A percentile compares a stretch with the other conserved stretches of the same genome.
These are phyloP conservation scores for Eidolon dupreanum DNA, from an alignment of 2,797 vertebrate species.

Conservation along the genomic window DNA sequence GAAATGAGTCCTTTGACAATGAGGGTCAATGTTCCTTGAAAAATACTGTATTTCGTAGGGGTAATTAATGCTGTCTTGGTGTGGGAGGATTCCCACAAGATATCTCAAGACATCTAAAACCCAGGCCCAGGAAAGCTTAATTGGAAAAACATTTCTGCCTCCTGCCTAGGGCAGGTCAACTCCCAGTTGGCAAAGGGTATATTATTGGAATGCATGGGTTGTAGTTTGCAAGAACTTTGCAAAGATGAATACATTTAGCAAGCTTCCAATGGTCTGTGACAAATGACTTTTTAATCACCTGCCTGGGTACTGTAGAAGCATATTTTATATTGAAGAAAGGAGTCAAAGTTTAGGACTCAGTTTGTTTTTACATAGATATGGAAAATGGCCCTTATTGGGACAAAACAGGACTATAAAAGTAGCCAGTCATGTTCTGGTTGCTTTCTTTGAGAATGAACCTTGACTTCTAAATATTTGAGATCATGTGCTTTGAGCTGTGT, in stretches of 20 bases:
- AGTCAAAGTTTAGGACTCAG: constrained; percentile 22
- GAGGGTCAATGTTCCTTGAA: constrained; percentile 76
- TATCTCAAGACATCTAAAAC: constrained; percentile 62
- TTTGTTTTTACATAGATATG: constrained; percentile 33
- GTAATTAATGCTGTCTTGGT: constrained; percentile 46
- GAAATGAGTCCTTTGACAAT: constrained; percentile 83
- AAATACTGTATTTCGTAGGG: constrained; percentile 71
- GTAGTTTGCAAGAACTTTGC: constrained; percentile 49
- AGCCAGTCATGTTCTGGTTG: constrained; percentile 52
- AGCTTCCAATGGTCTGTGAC: background rate
- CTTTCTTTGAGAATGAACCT: constrained; percentile 65
- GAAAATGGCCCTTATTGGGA: constrained; percentile 78
- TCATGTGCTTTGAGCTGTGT: constrained; percentile 59
- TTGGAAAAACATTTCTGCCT: constrained; percentile 49
- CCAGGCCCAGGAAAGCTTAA: constrained; percentile 36
- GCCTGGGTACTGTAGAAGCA: constrained; percentile 20
- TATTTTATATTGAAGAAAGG: constrained; percentile 9
- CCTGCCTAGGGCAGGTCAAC: background rate
- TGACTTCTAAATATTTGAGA: constrained; percentile 17
- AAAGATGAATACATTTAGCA: constrained; percentile 19
- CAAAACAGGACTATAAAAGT: constrained; percentile 69
- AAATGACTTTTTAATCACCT: constrained; percentile 40
- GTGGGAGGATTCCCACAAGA: constrained; percentile 45
- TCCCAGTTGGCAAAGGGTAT: background rate
- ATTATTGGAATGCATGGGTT: constrained; percentile 37